Evolutionary conservation across 2,888 invertebrate genomes (phyloP), one percentile per base, ranked within the genome.

Genomic region (Drosophila nigritarsus): DNA sequence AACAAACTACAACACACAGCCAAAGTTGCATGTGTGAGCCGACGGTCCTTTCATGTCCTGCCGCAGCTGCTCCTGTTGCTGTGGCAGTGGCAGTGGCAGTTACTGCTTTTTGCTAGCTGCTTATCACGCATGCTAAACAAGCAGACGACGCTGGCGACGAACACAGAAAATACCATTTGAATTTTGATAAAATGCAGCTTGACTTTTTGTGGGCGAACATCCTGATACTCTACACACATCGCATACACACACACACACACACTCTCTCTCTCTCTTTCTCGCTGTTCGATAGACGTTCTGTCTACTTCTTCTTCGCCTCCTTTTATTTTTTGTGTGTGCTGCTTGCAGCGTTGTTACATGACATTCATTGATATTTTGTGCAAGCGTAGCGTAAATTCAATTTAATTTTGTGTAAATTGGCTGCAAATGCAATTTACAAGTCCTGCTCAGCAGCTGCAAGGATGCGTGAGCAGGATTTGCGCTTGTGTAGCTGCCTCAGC

Each of bases 391-490:
- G 83, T 81, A 86, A 86, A 86, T 87, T 86, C 85, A 87, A 86
- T 86, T 86, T 87, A 87, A 87, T 81, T 83, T 81, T 85, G 83
- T 85, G 77, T 84, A 87, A 87, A 87, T 87, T 87, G 85, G 81
- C 83, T 87, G 83, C 81, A 85, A 86, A 87, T 86, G 85, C 85
- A 87, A 85, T 87, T 86, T 83, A 73, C 73, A 77, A 84, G 75
- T 76, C 72, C 69, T 73, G 70, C 75, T 61, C 69, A 72, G 69
- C 70, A 74, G 67, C 64, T 75, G 72, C 64, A 68, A 63, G 72
- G 49, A 74, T 62, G 71, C 71, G 62, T 69, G 71, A 61, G 60
- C 70, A 68, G 78, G 63, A 77, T 76, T 76, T 73, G 65, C 65
- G 65, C 68, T 73, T 54, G 50, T 64, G 62, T 48, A 38, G 64